Base-by-base conservation (phyloP, 1,140 invertebrate species). In the Megathymus violae region DNA sequence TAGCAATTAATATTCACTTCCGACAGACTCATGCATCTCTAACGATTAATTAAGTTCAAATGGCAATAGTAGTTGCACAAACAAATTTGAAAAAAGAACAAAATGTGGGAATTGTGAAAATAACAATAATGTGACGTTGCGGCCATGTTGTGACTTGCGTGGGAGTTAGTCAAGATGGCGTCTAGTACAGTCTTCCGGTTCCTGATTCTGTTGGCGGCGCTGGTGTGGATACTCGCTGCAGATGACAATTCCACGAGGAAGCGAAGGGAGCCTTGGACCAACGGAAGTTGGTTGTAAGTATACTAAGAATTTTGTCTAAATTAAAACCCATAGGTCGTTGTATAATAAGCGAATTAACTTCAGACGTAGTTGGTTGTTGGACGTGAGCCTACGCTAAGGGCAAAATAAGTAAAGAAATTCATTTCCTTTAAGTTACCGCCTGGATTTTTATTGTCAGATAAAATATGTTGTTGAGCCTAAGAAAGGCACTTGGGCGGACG, bases 221-320 rank as follows among this genome's bases (percentile, higher is more conserved):
- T 87, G 13, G 76, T 85, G 40, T 82, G 77, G 80, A 77, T 84
- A 16, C 58, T 85, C 50, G 73, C 69, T 14, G 75, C 72, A 22
- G 63, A 71, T 15, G 59, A 52, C 40, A 70, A 72, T 11, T 41
- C 48, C n/a, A 72, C 64, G 31, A 68, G 71, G 17, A 73, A 64
- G 19, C 71, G 80, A 25, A 62, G 74, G n/a, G 76, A 87, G 34
- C 80, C 85, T 0, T 84, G 77, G 76, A 85, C 81, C 9, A 88
- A 90, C 73, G 86, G 84, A 1, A 90, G 82, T 58, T 91, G 89
- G 89, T 90, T 91, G 89, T 91, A 64, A 90, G 89, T 91, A 76
- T 60, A 27, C 31, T 64, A 56, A 56, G 16, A 38, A 48, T 36
- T 4, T 22, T 47, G n/a, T 11, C 13, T 9, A 34, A 17, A 40